Percentiles rank a stretch among this genome's conserved stretches.
phyloP scores from a whole-genome alignment of 2,797 vertebrate species.

The Tapera naevia region DNA sequence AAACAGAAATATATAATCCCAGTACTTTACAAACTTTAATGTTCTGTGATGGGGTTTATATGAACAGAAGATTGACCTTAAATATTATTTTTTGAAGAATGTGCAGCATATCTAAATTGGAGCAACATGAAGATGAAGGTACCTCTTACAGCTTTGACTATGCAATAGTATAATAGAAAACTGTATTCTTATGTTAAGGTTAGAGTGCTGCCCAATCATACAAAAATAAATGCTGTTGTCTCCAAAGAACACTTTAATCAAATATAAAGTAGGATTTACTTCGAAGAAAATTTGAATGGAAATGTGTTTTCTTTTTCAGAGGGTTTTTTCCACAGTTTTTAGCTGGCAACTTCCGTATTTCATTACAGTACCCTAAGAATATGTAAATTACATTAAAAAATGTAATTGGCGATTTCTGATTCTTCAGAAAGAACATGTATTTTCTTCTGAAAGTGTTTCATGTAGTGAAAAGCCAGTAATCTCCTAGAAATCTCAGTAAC shows the following conservation, averaged over 20 bases:
- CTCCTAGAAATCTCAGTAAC: not conserved
- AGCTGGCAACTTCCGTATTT: not conserved
- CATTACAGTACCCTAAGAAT: not conserved
- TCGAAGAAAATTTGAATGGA: not conserved
- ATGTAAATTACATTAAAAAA: not conserved
- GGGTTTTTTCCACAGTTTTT: accelerated
- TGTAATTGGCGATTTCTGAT: not conserved
- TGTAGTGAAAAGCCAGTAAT: not conserved
- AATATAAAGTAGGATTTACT: not conserved
- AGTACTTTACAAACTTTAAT: not conserved
- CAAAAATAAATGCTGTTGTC: not conserved
- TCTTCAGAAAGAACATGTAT: not conserved
- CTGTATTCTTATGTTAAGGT: not conserved
- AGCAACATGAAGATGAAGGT: not conserved
- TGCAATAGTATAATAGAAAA: not conserved
- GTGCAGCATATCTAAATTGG: not conserved
- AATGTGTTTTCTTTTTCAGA: not conserved
- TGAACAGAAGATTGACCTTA: not conserved
- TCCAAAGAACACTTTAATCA: not conserved
- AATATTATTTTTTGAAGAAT: not conserved
- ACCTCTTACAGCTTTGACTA: not conserved
- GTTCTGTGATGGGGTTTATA: not conserved
- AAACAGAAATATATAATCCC: not conserved
- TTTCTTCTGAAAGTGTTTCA: not conserved
- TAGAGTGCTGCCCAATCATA: not conserved